These are phyloP conservation scores for Alosa sapidissima DNA, from an alignment of 2,797 vertebrate species.

Conservation along the genomic window DNA sequence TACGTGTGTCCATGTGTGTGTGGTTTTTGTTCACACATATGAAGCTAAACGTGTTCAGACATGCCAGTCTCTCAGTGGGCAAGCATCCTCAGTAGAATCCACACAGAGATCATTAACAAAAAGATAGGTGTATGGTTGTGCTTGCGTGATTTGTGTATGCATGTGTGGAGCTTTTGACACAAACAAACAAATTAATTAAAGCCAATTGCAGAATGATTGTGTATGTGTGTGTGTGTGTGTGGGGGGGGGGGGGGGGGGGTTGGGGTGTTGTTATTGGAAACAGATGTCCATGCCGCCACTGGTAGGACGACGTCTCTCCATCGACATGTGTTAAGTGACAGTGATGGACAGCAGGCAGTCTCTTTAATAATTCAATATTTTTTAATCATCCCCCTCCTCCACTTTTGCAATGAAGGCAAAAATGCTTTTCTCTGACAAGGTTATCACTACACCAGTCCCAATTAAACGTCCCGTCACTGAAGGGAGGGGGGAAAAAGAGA, in stretches of 20 bases:
- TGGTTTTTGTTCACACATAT: not conserved
- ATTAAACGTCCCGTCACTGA: constrained; percentile 49
- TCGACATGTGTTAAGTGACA: constrained; percentile 78
- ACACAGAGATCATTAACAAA: not conserved
- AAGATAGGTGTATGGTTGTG: constrained; percentile 31
- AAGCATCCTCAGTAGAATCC: not conserved
- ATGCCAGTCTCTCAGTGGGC: constrained; percentile 13
- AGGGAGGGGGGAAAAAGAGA: constrained; percentile 43
- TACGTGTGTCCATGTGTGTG: constrained; percentile 37
- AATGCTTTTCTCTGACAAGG: constrained; percentile 54
- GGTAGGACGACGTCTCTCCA: constrained; percentile 70
- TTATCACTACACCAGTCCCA: constrained; percentile 63
- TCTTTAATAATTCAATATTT: constrained; percentile 78
- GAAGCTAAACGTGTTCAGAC: not conserved
- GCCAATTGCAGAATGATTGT: constrained; percentile 52
- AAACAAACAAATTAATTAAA: constrained; percentile 69
- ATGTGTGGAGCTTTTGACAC: constrained; percentile 51
- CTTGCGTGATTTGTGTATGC: constrained; percentile 33
- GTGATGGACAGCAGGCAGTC: constrained; percentile 78
- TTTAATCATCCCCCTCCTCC: constrained; percentile 61
- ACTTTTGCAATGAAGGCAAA: constrained; percentile 56
- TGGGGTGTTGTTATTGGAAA: constrained; percentile 53
- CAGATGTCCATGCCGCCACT: constrained; percentile 77
- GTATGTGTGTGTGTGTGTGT: not conserved
- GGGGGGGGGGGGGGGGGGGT: constrained; percentile 26